These are phyloP conservation scores for Caenorhabditis parvicauda DNA, from an alignment of 2,888 invertebrate genomes.

Conservation along the genomic window DNA sequence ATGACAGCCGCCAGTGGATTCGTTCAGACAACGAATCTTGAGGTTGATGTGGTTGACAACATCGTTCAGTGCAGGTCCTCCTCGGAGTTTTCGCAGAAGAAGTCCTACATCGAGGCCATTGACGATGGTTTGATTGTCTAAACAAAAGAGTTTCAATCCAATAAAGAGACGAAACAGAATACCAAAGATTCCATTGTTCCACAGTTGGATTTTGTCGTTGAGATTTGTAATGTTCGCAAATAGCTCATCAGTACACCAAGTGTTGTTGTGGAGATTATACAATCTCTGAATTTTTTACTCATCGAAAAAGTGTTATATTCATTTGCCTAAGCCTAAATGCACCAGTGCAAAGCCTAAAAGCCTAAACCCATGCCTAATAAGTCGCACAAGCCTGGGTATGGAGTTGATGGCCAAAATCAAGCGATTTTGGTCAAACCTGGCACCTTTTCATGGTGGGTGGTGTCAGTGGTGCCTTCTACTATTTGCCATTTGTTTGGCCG, in stretches of 20 bases:
- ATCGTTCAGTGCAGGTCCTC: conserved; percentile 30
- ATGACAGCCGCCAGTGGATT: conserved; percentile 10
- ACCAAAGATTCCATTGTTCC: conserved; percentile 38
- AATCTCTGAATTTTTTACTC: no score
- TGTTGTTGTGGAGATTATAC: not conserved
- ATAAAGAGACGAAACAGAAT: not conserved
- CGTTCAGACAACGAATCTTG: conserved; percentile 19
- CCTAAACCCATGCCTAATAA: no score
- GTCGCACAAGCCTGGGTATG: no score
- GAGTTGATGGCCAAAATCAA: no score
- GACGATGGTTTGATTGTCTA: conserved; percentile 23
- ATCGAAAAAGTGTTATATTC: no score
- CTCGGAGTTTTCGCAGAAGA: conserved; percentile 28
- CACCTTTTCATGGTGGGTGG: no score
- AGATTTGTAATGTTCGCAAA: conserved; percentile 10
- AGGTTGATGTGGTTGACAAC: conserved; percentile 25
- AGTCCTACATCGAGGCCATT: conserved; percentile 31
- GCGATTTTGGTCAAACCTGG: no score
- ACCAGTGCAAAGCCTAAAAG: no score
- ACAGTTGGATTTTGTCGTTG: conserved; percentile 34
- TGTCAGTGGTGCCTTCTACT: no score
- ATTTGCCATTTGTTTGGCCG: no score
- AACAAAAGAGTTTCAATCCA: not conserved
- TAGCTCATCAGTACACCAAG: conserved; percentile 19
- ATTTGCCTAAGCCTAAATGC: no score